Evolutionary conservation across 2,888 invertebrate genomes (phyloP), one percentile per base, ranked within the genome.

Genomic region (Caenorhabditis uteleia): DNA sequence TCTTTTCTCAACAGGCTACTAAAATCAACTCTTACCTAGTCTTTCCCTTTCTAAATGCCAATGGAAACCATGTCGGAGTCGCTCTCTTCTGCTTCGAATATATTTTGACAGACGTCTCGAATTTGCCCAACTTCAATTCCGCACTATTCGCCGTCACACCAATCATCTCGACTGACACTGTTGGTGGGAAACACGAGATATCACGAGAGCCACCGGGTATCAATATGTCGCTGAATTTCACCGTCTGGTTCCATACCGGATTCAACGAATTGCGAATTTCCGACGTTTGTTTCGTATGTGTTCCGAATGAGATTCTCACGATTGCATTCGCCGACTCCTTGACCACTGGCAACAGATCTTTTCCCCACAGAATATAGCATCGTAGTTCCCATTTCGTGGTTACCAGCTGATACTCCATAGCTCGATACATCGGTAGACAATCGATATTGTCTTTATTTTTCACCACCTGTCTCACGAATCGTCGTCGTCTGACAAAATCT

Each of bases 171-270:
- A 79, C 68, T 6, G 77, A 53, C 2, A 78, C 68, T 14, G 68
- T 44, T 1, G 80, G 79, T 12, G 82, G 80, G 55, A 77, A 58
- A 29, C 55, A 47, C 31, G 51, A 47, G 34, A 74, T 64, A 18
- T 70, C 68, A 8, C 61, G 58, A 26, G 69, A 68, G 3, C 75
- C 74, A 16, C 80, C 56, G n/a, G 56, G 43, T 1, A 62, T 58
- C 39, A 65, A 20, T 2, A 66, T 33, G 1, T 39, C 44, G 26
- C 71, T 61, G 50, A 82, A 79, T 6, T 80, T 50, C n/a, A 82
- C 46, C 6, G 78, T 79, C 55, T 82, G 78, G 46, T 77, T 77
- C 76, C 74, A 82, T 40, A 80, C 68, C 5, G 82, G 81, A 66
- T 82, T 80, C 39, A 70, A 61, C 23, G 79, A 70, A 43, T 74